Conservation (phyloP, 2,113 vertebrate species). For the Cairina moschata region DNA sequence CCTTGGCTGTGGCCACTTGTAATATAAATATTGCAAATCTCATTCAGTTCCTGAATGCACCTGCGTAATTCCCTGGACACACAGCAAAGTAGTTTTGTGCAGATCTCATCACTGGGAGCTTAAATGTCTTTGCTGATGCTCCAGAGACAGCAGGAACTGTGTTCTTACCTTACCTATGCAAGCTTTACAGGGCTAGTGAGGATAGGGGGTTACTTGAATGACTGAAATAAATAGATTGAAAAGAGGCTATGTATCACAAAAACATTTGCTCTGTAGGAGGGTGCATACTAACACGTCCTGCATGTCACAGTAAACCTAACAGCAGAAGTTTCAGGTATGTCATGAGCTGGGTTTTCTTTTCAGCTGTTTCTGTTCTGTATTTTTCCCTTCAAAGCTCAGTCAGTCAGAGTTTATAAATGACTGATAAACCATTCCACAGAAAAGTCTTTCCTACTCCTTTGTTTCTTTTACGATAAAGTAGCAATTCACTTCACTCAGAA, state of each 20-base stretch:
- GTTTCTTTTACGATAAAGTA: neutral
- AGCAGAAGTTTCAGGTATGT: neutral
- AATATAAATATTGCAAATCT: neutral
- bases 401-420: slow-evolving; percentile 33
- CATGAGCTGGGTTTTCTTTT: neutral
- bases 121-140: neutral
- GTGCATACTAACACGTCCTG: neutral
- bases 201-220: neutral
- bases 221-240: neutral
- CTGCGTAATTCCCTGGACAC: neutral
- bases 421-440: neutral
- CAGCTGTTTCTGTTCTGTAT: neutral
- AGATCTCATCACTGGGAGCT: neutral
- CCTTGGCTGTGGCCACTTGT: neutral
- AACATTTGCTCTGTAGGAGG: neutral
- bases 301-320: neutral
- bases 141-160: neutral
- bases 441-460: neutral
- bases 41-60: neutral
- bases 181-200: neutral
- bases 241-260: neutral
- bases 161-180: neutral
- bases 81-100: neutral
- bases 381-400: neutral
- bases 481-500: neutral